Base-by-base conservation (phyloP, 2,797 vertebrate species). In the Takifugu rubripes region DNA sequence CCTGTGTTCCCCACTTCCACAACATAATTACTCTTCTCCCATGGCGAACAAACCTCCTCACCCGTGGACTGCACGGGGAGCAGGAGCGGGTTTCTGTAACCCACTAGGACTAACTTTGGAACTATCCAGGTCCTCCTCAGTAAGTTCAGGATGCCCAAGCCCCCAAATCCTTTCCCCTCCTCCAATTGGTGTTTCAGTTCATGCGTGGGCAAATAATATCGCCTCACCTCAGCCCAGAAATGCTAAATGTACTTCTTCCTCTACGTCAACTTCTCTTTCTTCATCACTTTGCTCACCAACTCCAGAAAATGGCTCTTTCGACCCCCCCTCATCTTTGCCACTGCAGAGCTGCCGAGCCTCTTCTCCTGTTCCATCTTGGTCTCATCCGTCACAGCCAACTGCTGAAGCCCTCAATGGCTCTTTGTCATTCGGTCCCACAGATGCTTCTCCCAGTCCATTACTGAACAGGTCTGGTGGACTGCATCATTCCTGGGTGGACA, bases 71-170 rank as follows among this genome's bases (percentile, higher is more conserved):
- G 6, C 66, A 14, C 74, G 84, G 40, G 66, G 64, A 3, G 72
- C 69, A 45, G 44, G 59, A 8, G 25, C 64, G 54, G 59, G 73
- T 67, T 71, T 84, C 33, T 91, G 91, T 44, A 90, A 91, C 25
- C 92, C 91, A 0, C 70, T 92, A 3, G 84, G 85, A 9, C 79
- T 87, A 0, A 88, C 83, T 25, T 61, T 91, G 68, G 91, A 92
- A 47, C 79, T 90, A 0, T 79, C 84, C 15, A 73, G 87, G 40
- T 59, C 85, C 15, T 76, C 84, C 0, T 77, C 86, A 5, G 27
- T 64, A 29, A 79, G 5, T 62, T 82, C 76, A 6, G 68, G 77
- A 12, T 84, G 78, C 25, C 29, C 50, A 2, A 91, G 87, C 66
- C 88, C 57, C 25, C 78, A 1, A 15, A 47, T 92, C 14, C 85